These are phyloP conservation scores for Suncus etruscus DNA, from an alignment of 2,113 vertebrate species.

Conservation along the genomic window DNA sequence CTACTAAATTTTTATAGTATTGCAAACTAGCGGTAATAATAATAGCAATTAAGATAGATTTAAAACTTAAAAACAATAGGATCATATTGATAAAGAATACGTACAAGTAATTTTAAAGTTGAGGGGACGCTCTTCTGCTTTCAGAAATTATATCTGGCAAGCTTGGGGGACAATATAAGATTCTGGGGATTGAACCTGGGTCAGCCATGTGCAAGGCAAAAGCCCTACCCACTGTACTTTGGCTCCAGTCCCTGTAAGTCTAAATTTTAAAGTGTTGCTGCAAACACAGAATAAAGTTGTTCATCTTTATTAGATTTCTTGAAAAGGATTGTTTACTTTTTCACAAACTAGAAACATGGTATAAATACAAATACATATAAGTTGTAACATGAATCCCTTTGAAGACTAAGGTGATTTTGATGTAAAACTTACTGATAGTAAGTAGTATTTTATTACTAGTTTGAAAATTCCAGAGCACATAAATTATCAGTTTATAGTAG, in stretches of 20 bases:
- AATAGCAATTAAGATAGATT: too few relatives aligned
- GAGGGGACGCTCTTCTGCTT: too few relatives aligned
- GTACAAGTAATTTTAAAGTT: conserved; percentile 7
- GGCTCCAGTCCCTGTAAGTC: too few relatives aligned
- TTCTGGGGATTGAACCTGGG: too few relatives aligned
- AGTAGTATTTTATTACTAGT: not conserved
- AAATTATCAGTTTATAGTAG: not conserved
- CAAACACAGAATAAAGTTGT: conserved; percentile 2
- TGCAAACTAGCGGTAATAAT: too few relatives aligned
- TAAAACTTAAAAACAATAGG: not conserved
- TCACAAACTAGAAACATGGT: conserved; percentile 17
- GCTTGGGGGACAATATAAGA: too few relatives aligned
- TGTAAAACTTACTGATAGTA: not conserved
- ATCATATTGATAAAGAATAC: conserved; percentile 25
- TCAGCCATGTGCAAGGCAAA: too few relatives aligned
- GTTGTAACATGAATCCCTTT: conserved; percentile 8
- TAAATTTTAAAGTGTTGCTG: conserved; percentile 2
- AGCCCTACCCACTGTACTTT: too few relatives aligned
- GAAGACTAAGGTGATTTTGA: not conserved
- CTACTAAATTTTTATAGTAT: too few relatives aligned
- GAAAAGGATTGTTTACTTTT: conserved; percentile 22
- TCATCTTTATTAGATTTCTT: conserved; percentile 47
- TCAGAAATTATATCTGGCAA: too few relatives aligned
- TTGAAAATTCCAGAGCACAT: conserved; percentile 22
- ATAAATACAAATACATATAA: not conserved